Evolutionary conservation across 2,113 vertebrate species (phyloP).

Genomic region (Mesitornis unicolor): DNA sequence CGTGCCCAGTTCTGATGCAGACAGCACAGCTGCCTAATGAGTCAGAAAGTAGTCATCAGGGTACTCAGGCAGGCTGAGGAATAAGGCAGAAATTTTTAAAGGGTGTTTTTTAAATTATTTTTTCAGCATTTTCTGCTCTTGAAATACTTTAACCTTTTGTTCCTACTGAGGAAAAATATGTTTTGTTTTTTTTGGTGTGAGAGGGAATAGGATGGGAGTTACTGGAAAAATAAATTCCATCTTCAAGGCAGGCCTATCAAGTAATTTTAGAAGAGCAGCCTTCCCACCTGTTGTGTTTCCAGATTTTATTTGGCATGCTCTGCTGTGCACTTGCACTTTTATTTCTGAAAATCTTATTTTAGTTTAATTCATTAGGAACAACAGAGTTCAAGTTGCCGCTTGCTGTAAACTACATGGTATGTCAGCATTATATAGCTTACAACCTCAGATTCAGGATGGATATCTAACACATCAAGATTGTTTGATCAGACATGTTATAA

Average conservation of each 20-base stretch:
- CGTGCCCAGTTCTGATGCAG: background rate
- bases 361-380: background rate
- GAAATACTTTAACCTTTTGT: constrained; percentile 54
- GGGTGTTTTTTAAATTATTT: background rate
- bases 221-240: constrained; percentile 62
- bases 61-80: background rate
- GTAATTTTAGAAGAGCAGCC: background rate
- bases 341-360: background rate
- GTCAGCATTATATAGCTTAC: background rate
- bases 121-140: background rate
- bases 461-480: background rate
- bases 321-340: background rate
- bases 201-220: constrained; percentile 3
- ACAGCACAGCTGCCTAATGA: background rate
- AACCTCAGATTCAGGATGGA: background rate
- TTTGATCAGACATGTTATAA: background rate
- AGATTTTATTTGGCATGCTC: constrained; percentile 17
- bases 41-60: background rate
- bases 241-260: constrained; percentile 15
- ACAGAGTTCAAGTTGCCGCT: background rate
- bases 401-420: background rate
- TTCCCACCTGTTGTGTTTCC: constrained; percentile 23
- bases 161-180: constrained; percentile 17
- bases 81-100: background rate
- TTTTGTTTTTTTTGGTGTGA: background rate